These are phyloP conservation scores for Jacana jacana DNA, from an alignment of 2,113 vertebrate genomes.

Conservation along the genomic window DNA sequence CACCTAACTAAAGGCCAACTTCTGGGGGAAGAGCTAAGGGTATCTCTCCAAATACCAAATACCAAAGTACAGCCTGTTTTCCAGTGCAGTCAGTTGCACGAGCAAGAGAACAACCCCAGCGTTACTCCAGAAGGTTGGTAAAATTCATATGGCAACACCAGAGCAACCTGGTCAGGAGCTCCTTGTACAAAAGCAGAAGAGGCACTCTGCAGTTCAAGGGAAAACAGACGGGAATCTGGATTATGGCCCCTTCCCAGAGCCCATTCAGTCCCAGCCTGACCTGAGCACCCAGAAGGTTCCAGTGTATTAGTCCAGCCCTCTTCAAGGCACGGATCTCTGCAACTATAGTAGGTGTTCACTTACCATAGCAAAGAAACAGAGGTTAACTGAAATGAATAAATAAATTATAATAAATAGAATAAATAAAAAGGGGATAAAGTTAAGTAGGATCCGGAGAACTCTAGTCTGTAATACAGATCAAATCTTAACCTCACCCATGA, in stretches of 20 bases:
- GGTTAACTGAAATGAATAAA: background rate
- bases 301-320: background rate
- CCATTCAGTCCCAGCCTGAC: background rate
- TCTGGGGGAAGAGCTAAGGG: background rate
- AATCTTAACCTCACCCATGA: background rate
- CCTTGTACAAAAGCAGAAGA: background rate
- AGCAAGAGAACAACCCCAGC: background rate
- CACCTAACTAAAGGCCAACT: background rate
- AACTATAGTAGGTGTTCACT: background rate
- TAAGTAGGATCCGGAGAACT: background rate
- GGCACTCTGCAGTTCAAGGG: background rate
- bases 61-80: background rate
- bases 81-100: background rate
- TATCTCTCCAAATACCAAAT: background rate
- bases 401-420: background rate
- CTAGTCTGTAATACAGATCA: background rate
- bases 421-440: background rate
- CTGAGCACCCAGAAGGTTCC: background rate
- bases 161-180: background rate
- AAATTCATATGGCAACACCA: background rate
- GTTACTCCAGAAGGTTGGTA: background rate
- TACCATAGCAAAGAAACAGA: background rate
- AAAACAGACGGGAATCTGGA: background rate
- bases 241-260: background rate
- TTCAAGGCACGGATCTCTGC: background rate